These are phyloP conservation scores for Zosterops lateralis DNA, from an alignment of 2,113 vertebrate species.

Conservation along the genomic window DNA sequence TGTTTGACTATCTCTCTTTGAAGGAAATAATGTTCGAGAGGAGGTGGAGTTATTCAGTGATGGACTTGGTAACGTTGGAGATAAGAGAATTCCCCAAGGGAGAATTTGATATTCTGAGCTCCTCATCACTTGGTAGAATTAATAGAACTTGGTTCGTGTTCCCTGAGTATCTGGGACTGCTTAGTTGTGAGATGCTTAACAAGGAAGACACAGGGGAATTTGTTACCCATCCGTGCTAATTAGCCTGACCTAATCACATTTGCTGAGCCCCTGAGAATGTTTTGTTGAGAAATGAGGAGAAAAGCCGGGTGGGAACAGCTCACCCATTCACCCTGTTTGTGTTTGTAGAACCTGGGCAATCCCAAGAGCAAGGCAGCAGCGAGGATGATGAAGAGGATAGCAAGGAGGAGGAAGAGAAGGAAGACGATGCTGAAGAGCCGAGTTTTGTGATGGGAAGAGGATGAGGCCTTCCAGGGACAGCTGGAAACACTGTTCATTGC, in stretches of 20 bases:
- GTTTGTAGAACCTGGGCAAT: slow-evolving; percentile 47
- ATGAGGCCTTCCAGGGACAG: neutral
- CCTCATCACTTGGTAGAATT: rapidly evolving
- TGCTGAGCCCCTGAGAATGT: neutral
- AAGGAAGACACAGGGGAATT: neutral
- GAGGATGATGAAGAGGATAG: slow-evolving; percentile 71
- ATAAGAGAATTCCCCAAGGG: neutral
- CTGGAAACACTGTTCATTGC: neutral
- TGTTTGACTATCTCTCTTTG: neutral
- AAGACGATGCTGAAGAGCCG: slow-evolving; percentile 68
- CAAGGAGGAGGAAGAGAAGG: slow-evolving; percentile 70
- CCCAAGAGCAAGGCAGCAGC: slow-evolving; percentile 61
- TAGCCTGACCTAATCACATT: neutral
- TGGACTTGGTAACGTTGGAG: neutral
- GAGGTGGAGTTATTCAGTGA: neutral
- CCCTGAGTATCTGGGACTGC: neutral
- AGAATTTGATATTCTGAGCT: neutral
- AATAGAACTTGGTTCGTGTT: neutral
- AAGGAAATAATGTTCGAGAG: neutral
- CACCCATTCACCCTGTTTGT: neutral
- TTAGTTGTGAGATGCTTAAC: neutral
- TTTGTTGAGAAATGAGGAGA: neutral
- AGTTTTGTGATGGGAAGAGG: slow-evolving; percentile 73
- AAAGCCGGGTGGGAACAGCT: neutral
- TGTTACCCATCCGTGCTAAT: neutral